Evolutionary conservation across 2,797 vertebrate species (phyloP).

Genomic region (Hephaestus fuliginosus): DNA sequence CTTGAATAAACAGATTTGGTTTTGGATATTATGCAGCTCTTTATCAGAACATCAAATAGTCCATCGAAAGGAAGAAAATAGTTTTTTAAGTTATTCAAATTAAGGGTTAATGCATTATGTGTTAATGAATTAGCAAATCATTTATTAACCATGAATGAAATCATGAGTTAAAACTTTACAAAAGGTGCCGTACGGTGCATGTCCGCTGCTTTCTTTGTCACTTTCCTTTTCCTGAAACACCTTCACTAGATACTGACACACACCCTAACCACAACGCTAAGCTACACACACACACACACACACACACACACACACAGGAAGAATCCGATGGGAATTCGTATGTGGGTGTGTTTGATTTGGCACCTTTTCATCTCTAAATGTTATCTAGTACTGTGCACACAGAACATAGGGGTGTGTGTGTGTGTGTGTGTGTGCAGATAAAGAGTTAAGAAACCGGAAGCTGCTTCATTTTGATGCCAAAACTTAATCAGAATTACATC

Average conservation of each 20-base stretch:
- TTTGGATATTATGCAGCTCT: not conserved
- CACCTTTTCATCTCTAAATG: slow-evolving; percentile 10
- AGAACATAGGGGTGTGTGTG: not conserved
- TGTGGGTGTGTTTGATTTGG: slow-evolving; percentile 62
- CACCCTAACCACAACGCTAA: slow-evolving; percentile 19
- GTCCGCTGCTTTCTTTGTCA: not conserved
- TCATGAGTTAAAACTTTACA: not conserved
- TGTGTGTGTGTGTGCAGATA: slow-evolving; percentile 1
- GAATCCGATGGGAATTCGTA: slow-evolving; percentile 62
- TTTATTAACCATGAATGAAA: not conserved
- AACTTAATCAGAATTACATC: not conserved
- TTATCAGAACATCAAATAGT: not conserved
- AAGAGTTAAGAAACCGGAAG: slow-evolving; percentile 21
- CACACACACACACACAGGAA: not conserved
- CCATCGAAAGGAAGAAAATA: not conserved
- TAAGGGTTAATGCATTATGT: not conserved
- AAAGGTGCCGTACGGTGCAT: not conserved
- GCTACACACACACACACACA: not conserved
- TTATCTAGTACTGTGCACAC: slow-evolving; percentile 15
- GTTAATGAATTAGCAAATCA: not conserved
- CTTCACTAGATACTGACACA: slow-evolving; percentile 16
- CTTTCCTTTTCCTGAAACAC: slow-evolving; percentile 11
- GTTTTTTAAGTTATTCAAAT: not conserved
- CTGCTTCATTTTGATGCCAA: not conserved
- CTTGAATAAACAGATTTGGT: not conserved